phyloP scores from a whole-genome alignment of 2,797 vertebrate genomes.

The Hybognathus amarus region DNA sequence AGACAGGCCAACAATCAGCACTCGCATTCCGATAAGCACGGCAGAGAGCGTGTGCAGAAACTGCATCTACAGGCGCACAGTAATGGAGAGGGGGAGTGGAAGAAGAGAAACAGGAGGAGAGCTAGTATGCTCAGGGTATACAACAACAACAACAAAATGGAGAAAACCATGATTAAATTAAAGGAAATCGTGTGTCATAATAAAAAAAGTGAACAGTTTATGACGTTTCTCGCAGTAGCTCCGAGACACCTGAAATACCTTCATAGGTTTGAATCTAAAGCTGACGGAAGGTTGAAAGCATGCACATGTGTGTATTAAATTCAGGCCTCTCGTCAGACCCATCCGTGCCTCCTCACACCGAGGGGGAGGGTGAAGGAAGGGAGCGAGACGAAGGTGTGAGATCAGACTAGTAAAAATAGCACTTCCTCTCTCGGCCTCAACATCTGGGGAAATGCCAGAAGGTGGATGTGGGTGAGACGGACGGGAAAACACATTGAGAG shows the following conservation, averaged over 20 bases:
- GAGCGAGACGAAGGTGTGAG: conserved; percentile 68
- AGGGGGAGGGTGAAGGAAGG: conserved; percentile 23
- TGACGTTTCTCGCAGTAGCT: conserved; percentile 40
- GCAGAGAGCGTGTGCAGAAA: conserved; percentile 79
- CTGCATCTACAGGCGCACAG: conserved; percentile 74
- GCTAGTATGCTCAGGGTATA: conserved; percentile 8
- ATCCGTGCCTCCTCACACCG: conserved; percentile 19
- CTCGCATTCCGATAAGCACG: conserved; percentile 80
- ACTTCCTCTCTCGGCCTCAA: conserved; percentile 47
- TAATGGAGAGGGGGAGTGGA: conserved; percentile 58
- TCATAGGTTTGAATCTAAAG: conserved; percentile 31
- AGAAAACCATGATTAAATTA: conserved; percentile 40
- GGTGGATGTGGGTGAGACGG: conserved; percentile 34
- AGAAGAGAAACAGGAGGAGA: conserved; percentile 8
- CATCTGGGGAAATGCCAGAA: conserved; percentile 48
- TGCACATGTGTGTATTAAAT: not conserved
- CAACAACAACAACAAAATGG: conserved; percentile 57
- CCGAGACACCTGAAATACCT: conserved; percentile 40
- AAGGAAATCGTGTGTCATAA: not conserved
- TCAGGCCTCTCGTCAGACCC: conserved; percentile 40
- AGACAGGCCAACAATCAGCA: conserved; percentile 83
- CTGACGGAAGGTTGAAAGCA: conserved; percentile 8
- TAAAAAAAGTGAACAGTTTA: conserved; percentile 46
- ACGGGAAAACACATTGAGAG: not conserved
- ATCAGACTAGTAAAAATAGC: conserved; percentile 74